Evolutionary conservation across 2,113 vertebrate genomes (phyloP), one percentile per base, ranked within the genome.

Genomic region (Oryzias curvinotus): DNA sequence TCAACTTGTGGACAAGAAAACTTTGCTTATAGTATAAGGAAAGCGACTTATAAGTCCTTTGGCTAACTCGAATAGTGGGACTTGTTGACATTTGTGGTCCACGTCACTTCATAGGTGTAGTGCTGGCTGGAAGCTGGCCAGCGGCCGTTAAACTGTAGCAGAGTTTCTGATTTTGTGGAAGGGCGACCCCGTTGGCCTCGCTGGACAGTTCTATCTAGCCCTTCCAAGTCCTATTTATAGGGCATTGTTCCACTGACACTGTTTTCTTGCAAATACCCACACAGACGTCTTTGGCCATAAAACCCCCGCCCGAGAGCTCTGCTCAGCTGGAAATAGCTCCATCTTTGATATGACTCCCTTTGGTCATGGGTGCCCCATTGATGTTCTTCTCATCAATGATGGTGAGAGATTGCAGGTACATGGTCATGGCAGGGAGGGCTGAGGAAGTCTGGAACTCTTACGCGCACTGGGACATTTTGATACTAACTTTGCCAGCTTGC

Each of bases 191-290:
- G 50, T 71, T 88, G 77, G 85, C 85, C 83, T 86, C 83, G 71
- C 57, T 59, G 68, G 62, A 79, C 71, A n/a, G 78, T 80, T 84
- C 86, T 85, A 86, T 86, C 69, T 52, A 64, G 63, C 85, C 62
- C 71, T 54, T 46, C 82, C 65, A 63, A 83, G 70, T 46, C 26
- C 79, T 90, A 89, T 88, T 85, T 82, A 84, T 89, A 90, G 87
- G 52, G 47, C 82, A 85, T 89, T 90, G 86, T 89, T 90, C 86
- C 81, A 85, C 73, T 87, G 77, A 85, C 84, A 88, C 73, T 75
- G 61, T 60, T 85, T 87, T 89, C 58, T 87, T 77, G 69, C 13
- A 55, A 66, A 80, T 68, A 67, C 57, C 71, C 23, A 0, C 46
- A 70, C 58, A 58, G 5, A 61, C 65, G 48, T 78, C 52, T 81